Evolutionary conservation across 2,888 invertebrate genomes (phyloP).

Genomic region (Diachrysia chrysitis): DNA sequence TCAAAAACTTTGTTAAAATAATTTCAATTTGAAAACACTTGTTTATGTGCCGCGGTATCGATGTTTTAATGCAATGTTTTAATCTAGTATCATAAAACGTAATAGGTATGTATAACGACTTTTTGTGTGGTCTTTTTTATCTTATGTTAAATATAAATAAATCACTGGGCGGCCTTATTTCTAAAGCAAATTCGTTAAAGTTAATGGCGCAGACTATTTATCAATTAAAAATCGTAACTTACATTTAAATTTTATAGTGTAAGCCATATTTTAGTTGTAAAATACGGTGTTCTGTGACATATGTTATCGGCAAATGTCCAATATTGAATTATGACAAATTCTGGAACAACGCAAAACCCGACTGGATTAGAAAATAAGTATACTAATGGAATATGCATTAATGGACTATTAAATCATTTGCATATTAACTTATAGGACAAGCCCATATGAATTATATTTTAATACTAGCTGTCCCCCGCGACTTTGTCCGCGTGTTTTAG

Average conservation of each 20-base stretch:
- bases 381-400: constrained; percentile 36
- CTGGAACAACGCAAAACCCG: constrained; percentile 5
- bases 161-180: not conserved
- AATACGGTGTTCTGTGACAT: not conserved
- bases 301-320: constrained; percentile 8
- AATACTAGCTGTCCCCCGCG: too few relatives aligned
- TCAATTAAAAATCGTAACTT: not conserved
- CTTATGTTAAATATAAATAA: not conserved
- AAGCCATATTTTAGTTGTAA: constrained; percentile 3
- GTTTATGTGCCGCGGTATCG: too few relatives aligned
- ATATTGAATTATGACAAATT: constrained; percentile 23
- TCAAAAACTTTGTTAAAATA: not conserved
- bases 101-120: not conserved
- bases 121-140: constrained; percentile 1
- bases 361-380: constrained; percentile 27
- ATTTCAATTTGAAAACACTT: not conserved
- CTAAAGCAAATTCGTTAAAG: constrained; percentile 5
- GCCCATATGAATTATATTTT: constrained; percentile 18
- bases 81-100: not conserved
- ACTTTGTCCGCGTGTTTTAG: too few relatives aligned
- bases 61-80: too few relatives aligned
- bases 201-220: not conserved
- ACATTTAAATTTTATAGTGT: constrained; percentile 7
- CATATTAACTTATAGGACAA: constrained; percentile 25
- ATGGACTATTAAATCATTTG: constrained; percentile 36